Evolutionary conservation across 2,113 vertebrate genomes (phyloP).

Genomic region (Pteronura brasiliensis): DNA sequence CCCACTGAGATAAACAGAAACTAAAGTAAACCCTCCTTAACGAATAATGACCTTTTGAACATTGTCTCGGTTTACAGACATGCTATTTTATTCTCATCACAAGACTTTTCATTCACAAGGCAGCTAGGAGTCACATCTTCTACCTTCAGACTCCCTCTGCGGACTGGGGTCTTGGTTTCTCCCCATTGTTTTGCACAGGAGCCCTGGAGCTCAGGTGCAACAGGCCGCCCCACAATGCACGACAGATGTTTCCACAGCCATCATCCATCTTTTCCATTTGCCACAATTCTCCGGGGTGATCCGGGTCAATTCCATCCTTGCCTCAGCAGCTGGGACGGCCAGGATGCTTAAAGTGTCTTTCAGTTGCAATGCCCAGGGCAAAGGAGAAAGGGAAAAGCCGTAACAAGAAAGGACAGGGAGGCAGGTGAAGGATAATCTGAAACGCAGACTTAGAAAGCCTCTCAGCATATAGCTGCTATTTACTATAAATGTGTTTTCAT

Average conservation of each 20-base stretch:
- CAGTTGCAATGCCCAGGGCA: not conserved
- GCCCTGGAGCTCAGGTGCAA: not conserved
- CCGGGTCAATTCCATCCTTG: not conserved
- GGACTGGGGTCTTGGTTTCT: not conserved
- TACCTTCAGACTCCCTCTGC: not conserved
- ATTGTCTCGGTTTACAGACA: not conserved
- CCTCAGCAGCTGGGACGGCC: not conserved
- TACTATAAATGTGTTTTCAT: not conserved
- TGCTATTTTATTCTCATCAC: not conserved
- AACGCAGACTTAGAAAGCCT: not conserved
- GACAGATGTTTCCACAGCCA: not conserved
- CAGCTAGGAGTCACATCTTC: not conserved
- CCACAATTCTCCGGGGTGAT: constrained; percentile 33
- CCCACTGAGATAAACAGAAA: not conserved
- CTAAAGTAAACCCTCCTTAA: constrained; percentile 8
- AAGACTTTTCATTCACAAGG: not conserved
- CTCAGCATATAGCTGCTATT: not conserved
- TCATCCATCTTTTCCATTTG: constrained; percentile 18
- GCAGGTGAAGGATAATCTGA: not conserved
- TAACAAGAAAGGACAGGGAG: not conserved
- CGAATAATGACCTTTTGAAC: not conserved
- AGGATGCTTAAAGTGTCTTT: not conserved
- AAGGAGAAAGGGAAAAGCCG: not conserved
- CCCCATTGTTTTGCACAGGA: not conserved
- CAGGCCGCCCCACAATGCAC: not conserved